Base-by-base conservation (phyloP, 2,888 invertebrate species). In the Tachina fera region DNA sequence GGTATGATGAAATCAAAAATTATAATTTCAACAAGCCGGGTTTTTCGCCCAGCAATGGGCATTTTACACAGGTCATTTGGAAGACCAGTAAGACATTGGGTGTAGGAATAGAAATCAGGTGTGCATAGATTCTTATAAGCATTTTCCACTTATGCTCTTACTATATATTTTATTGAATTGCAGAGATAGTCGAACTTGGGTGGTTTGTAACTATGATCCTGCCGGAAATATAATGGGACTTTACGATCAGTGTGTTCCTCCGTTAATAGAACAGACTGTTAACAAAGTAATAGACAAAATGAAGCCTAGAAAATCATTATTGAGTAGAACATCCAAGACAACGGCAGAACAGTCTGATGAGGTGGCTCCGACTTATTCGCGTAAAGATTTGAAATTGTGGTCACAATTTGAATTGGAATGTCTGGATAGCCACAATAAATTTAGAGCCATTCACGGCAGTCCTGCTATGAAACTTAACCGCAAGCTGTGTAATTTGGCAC, bases 31-130 rank as follows among this genome's bases (percentile, higher is more conserved):
- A 94, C 14, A 93, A 91, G 86, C 90, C 91, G 0, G 95, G 95
- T 83, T 96, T 96, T 1, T 94, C 93, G 9, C 94, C 94, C 83
- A 94, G 94, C 84, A 95, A 96, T 87, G 97, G 97, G n/a, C 97
- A 97, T 91, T 97, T 97, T 90, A 96, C 96, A 0, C 97, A 97
- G 93, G 95, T 97, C 3, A 94, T 97, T 39, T 97, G 97, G 97
- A 95, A 95, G 88, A 95, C 94, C 65, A 96, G 95, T 80, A 95
- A 94, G 72, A 95, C 96, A 89, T 90, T 97, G 13, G 97, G 97
- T 0, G 95, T 97, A 0, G 97, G 96, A 6, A 94, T 96, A 89
- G 95, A 96, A 0, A 94, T 60, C 19, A 88, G 88, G 92, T 92
- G 4, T 0, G 83, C 88, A 88, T 78, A 60, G 14, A 31, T 1